These are phyloP conservation scores for Cheilosia soror DNA, from an alignment of 2,888 invertebrate species.

Conservation along the genomic window DNA sequence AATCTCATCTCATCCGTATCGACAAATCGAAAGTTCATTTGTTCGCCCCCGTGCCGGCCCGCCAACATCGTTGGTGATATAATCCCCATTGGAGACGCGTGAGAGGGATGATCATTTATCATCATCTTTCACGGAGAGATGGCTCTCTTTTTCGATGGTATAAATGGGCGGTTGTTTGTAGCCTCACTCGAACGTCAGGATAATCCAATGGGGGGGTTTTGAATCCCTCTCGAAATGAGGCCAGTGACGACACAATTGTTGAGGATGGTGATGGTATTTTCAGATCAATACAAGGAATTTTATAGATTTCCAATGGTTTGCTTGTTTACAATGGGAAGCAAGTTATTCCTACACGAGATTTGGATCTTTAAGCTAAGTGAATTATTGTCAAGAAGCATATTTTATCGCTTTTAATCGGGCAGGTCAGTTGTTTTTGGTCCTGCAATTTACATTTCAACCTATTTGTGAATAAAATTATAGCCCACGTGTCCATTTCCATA, in stretches of 20 bases:
- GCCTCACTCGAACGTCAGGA: constrained; percentile 14
- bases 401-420: background rate
- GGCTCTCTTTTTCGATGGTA: constrained; percentile 21
- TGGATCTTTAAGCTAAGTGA: background rate
- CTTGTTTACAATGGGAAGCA: background rate
- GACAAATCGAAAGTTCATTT: constrained; percentile 68
- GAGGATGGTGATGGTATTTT: constrained; percentile 21
- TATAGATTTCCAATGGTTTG: constrained; percentile 22
- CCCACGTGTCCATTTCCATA: constrained; percentile 22
- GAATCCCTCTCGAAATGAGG: constrained; percentile 26
- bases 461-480: background rate
- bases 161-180: constrained; percentile 12
- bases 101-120: constrained; percentile 73
- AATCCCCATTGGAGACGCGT: constrained; percentile 71
- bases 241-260: constrained; percentile 38
- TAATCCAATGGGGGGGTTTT: constrained; percentile 50
- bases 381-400: constrained; percentile 27
- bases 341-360: background rate
- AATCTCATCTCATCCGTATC: constrained; percentile 52
- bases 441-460: background rate
- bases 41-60: background rate
- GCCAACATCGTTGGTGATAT: constrained; percentile 48
- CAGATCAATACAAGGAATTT: constrained; percentile 38
- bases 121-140: constrained; percentile 56
- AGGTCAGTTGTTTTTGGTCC: constrained; percentile 1